A percentile compares a stretch with the other conserved stretches of the same genome.
phyloP scores from a whole-genome alignment of 2,113 vertebrate genomes.

The Merops nubicus region DNA sequence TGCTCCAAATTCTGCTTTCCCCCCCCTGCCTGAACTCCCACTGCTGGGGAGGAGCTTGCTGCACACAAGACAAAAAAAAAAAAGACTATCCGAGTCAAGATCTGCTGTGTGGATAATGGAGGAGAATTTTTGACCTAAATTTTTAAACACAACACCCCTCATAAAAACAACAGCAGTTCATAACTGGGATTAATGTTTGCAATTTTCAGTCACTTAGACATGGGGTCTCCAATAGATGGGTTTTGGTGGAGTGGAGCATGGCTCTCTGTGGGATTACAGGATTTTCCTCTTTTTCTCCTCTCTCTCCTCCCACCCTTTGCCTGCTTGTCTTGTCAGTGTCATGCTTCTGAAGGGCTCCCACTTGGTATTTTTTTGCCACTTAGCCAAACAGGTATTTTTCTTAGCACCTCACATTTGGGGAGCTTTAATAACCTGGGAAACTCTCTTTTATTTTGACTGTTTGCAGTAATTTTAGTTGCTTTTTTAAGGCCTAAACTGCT shows the following conservation, averaged over 20 bases:
- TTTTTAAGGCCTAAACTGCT: slow-evolving; percentile 29
- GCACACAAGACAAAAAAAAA: background rate
- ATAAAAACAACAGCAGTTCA: slow-evolving; percentile 76
- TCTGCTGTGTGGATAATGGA: slow-evolving; percentile 40
- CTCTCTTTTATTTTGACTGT: slow-evolving; percentile 13
- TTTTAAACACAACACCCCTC: slow-evolving; percentile 74
- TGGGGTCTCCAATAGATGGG: slow-evolving; percentile 78
- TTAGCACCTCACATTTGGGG: background rate
- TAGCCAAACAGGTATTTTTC: slow-evolving; percentile 59
- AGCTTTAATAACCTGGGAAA: slow-evolving; percentile 66
- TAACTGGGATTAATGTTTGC: slow-evolving; percentile 83
- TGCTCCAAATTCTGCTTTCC: slow-evolving; percentile 2
- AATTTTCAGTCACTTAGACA: slow-evolving; percentile 82
- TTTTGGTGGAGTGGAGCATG: slow-evolving; percentile 72
- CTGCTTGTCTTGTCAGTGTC: slow-evolving; percentile 43
- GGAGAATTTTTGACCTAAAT: slow-evolving; percentile 64
- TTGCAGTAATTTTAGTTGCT: background rate
- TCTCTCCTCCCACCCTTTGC: slow-evolving; percentile 50
- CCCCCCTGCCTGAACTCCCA: background rate
- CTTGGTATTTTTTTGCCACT: slow-evolving; percentile 51
- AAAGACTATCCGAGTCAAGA: background rate
- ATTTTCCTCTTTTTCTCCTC: slow-evolving; percentile 71
- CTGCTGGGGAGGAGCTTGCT: background rate
- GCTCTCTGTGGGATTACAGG: slow-evolving; percentile 76
- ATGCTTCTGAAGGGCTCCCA: slow-evolving; percentile 25